Evolutionary conservation across 2,888 invertebrate genomes (phyloP).

Genomic region (Pammene aurita): DNA sequence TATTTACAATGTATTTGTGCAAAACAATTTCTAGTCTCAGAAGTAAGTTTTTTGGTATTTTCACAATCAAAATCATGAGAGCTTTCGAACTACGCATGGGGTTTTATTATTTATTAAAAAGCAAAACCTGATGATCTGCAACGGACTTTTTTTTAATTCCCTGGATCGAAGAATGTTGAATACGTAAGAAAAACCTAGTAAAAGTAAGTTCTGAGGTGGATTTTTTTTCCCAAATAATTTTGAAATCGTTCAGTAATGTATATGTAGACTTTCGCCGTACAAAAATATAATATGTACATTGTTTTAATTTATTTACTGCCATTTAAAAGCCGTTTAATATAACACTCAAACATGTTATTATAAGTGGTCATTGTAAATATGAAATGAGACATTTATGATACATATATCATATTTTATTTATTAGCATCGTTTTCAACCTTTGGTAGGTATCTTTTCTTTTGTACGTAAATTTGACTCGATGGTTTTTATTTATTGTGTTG

Average conservation of each 20-base stretch:
- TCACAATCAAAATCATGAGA: not conserved
- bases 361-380: conserved; percentile 48
- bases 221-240: too few relatives aligned
- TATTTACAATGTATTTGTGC: not conserved
- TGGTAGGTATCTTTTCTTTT: conserved; percentile 48
- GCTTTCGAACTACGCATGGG: too few relatives aligned
- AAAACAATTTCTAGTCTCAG: not conserved
- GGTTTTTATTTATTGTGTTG: not conserved
- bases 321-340: conserved; percentile 44
- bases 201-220: too few relatives aligned
- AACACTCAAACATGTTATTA: conserved; percentile 9
- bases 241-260: too few relatives aligned
- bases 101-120: too few relatives aligned
- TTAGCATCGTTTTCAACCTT: conserved; percentile 46
- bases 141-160: too few relatives aligned
- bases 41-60: not conserved
- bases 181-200: too few relatives aligned
- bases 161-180: too few relatives aligned
- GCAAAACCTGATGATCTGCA: too few relatives aligned
- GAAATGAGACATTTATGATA: conserved; percentile 37
- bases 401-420: conserved; percentile 48
- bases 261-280: conserved; percentile 31
- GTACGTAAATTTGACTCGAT: conserved; percentile 38
- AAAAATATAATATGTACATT: conserved; percentile 26
- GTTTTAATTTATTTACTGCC: conserved; percentile 49